phyloP scores from a whole-genome alignment of 2,113 vertebrate species.

The Hippolais icterina region DNA sequence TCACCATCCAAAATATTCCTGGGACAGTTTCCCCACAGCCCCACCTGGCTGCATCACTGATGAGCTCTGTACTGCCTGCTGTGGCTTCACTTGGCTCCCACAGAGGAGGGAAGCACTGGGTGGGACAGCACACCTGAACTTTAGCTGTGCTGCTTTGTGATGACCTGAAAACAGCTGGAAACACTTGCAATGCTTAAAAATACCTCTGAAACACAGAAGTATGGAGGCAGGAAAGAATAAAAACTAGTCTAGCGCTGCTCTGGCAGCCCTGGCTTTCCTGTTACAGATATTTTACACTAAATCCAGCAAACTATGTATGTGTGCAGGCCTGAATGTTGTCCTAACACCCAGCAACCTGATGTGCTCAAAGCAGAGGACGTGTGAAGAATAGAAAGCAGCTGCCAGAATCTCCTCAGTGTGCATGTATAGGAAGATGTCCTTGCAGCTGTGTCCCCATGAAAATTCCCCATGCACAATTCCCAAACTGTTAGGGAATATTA shows the following conservation, averaged over 20 bases:
- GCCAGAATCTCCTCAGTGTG: not conserved
- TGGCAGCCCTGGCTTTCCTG: not conserved
- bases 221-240: not conserved
- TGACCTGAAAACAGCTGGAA: not conserved
- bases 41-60: not conserved
- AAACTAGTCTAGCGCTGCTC: not conserved
- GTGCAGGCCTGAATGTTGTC: not conserved
- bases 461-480: not conserved
- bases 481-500: not conserved
- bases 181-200: not conserved
- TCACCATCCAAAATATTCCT: not conserved
- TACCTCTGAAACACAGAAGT: not conserved
- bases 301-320: not conserved
- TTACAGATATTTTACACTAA: not conserved
- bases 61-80: not conserved
- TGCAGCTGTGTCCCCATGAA: not conserved
- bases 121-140: not conserved
- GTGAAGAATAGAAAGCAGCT: not conserved
- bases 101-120: not conserved
- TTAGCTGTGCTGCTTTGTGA: not conserved
- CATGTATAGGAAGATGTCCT: not conserved
- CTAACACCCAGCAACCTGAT: not conserved
- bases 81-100: not conserved
- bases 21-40: not conserved
- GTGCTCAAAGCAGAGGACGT: not conserved